These are phyloP conservation scores for Onychorhynchus coronatus DNA, from an alignment of 2,113 vertebrate species.

Conservation along the genomic window DNA sequence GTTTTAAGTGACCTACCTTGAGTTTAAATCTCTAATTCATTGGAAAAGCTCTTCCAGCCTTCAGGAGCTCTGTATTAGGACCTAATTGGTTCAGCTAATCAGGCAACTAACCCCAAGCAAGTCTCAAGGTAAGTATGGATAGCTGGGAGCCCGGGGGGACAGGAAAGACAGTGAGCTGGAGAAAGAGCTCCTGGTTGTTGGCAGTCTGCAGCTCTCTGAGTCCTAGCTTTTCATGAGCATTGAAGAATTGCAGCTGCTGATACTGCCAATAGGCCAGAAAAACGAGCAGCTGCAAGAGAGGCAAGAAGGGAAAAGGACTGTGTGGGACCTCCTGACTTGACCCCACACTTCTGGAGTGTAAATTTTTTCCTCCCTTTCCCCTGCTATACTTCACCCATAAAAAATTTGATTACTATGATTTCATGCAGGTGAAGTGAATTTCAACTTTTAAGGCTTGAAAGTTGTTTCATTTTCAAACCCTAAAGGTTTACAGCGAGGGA, in stretches of 20 bases:
- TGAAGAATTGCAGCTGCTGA: neutral
- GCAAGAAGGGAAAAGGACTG: neutral
- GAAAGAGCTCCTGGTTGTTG: neutral
- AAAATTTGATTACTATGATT: neutral
- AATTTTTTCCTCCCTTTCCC: neutral
- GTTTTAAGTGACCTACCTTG: neutral
- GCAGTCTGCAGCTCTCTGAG: neutral
- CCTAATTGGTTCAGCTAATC: neutral
- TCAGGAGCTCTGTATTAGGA: neutral
- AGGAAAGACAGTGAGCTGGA: neutral
- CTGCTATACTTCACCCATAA: neutral
- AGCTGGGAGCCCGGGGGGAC: neutral
- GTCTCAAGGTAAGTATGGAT: neutral
- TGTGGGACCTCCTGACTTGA: neutral
- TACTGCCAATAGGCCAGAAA: neutral
- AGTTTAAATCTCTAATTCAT: neutral
- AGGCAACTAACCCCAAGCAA: neutral
- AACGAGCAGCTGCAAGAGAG: neutral
- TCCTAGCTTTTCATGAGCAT: fast-evolving
- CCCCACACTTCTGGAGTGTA: neutral
- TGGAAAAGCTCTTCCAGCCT: neutral
- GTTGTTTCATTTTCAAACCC: constrained; percentile 31
- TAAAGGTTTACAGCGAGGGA: neutral
- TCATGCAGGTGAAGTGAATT: neutral
- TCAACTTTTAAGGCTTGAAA: neutral